Conservation (phyloP, 2,797 vertebrate genomes). For the Alcedo quadribrachys region DNA sequence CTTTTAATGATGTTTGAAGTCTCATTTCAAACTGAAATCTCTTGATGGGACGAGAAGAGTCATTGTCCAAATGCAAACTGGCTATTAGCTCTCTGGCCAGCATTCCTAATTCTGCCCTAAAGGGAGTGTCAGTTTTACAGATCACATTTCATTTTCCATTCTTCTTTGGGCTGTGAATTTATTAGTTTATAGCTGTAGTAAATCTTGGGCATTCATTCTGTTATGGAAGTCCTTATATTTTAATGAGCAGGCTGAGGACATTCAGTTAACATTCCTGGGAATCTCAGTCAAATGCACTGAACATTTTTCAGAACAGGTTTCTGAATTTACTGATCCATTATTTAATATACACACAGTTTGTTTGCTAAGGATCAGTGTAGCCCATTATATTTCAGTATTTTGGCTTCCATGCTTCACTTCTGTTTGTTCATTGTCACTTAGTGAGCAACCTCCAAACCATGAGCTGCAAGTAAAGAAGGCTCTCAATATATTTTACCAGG, state of each 20-base stretch:
- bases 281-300: neutral
- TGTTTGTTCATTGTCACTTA: neutral
- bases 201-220: neutral
- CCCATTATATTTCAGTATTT: neutral
- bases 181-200: neutral
- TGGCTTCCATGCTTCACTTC: neutral
- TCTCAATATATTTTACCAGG: neutral
- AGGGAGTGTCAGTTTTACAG: neutral
- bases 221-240: neutral
- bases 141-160: neutral
- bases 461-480: neutral
- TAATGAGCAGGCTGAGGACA: neutral
- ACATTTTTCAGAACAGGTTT: neutral
- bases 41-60: neutral
- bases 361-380: conserved; percentile 48
- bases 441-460: neutral
- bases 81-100: neutral
- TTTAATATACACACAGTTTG: conserved; percentile 28
- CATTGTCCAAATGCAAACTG: neutral
- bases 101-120: neutral
- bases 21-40: neutral
- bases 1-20: neutral
- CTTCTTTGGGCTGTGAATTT: neutral
- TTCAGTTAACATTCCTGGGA: neutral
- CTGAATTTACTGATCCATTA: neutral